Evolutionary conservation across 2,113 vertebrate species (phyloP).

Genomic region (Python bivittatus): DNA sequence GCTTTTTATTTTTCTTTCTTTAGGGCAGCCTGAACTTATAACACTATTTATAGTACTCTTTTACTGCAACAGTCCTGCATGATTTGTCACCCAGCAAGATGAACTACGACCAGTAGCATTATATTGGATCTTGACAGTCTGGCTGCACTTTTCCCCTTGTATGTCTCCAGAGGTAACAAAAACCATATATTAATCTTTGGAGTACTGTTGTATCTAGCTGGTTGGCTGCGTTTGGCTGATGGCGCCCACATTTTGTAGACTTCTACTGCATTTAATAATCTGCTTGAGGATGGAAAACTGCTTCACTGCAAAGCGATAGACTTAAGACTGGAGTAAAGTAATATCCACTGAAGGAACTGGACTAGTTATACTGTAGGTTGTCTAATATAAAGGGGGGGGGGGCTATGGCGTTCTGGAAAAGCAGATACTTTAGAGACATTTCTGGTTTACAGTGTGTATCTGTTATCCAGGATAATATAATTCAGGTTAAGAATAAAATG

Average conservation of each 20-base stretch:
- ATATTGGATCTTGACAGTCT: not conserved
- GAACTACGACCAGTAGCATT: not conserved
- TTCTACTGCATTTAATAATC: not conserved
- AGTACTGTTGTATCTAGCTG: not conserved
- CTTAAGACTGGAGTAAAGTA: not conserved
- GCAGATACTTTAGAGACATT: not conserved
- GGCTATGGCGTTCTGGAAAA: not conserved
- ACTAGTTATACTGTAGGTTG: not conserved
- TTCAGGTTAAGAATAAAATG: not conserved
- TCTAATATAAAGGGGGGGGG: not conserved
- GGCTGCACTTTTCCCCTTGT: not conserved
- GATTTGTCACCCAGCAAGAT: not conserved
- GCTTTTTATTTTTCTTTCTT: no score
- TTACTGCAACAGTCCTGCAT: not conserved
- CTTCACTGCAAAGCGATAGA: not conserved
- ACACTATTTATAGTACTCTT: not conserved
- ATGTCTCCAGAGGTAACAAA: not conserved
- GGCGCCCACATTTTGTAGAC: not conserved
- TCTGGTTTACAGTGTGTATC: not conserved
- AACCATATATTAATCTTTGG: no score
- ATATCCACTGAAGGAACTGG: not conserved
- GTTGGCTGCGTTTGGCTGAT: not conserved
- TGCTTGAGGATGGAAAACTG: not conserved
- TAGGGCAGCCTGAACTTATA: not conserved
- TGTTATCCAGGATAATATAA: not conserved